Conservation (phyloP, 2,888 invertebrate genomes). For the Ochropacha duplaris region DNA sequence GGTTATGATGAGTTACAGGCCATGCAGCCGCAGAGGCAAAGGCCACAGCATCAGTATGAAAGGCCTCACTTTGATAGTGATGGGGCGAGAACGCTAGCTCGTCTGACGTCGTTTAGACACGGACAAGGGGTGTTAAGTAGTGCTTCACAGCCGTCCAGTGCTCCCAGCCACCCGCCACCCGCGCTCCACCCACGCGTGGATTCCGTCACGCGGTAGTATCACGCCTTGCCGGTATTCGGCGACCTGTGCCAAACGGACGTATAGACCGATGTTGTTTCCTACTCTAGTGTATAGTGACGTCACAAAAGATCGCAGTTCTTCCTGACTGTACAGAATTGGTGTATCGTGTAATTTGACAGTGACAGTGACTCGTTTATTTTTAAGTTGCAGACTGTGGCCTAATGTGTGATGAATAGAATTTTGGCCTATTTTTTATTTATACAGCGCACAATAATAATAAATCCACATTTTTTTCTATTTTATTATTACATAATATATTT, state of each 20-base stretch:
- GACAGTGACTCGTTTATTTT: constrained; percentile 27
- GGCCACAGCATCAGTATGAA: constrained; percentile 75
- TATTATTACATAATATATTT: constrained; percentile 44
- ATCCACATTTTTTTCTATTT: constrained; percentile 30
- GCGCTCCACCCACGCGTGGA: constrained; percentile 71
- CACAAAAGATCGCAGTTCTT: constrained; percentile 64
- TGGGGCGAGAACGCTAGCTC: constrained; percentile 60
- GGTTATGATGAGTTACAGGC: constrained; percentile 74
- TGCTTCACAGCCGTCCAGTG: constrained; percentile 51
- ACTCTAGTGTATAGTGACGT: constrained; percentile 55
- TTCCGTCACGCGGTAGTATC: constrained; percentile 80
- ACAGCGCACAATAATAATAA: constrained; percentile 28
- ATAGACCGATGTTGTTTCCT: constrained; percentile 51
- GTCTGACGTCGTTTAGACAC: constrained; percentile 72
- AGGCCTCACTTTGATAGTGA: constrained; percentile 77
- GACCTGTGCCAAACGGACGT: constrained; percentile 82
- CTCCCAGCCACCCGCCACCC: constrained; percentile 66
- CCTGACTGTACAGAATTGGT: constrained; percentile 42
- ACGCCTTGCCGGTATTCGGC: constrained; percentile 80
- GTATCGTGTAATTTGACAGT: constrained; percentile 24
- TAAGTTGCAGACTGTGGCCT: constrained; percentile 19
- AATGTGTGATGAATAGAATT: constrained; percentile 18
- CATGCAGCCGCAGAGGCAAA: constrained; percentile 66
- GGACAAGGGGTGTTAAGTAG: constrained; percentile 54
- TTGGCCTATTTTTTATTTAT: constrained; percentile 34